phyloP scores from a whole-genome alignment of 2,888 invertebrate species.

The Hydrotaea cyrtoneurina region DNA sequence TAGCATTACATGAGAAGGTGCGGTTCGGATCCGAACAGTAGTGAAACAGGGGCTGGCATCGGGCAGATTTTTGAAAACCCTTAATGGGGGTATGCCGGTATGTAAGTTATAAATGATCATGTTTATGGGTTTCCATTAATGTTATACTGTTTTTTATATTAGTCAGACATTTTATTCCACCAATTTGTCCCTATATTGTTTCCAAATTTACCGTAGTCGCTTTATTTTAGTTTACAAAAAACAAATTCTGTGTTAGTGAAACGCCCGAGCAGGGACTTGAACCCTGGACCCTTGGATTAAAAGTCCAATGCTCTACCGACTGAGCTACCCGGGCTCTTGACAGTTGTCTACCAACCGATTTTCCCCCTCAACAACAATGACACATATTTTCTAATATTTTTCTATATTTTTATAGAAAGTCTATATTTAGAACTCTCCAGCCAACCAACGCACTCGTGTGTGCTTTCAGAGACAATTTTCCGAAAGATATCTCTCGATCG shows the following conservation, averaged over 20 bases:
- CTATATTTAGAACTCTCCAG: conserved; percentile 1
- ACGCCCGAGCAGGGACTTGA: conserved; percentile 77
- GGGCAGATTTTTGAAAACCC: too few relatives aligned
- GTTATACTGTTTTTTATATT: too few relatives aligned
- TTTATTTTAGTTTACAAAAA: too few relatives aligned
- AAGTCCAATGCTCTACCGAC: conserved; percentile 77
- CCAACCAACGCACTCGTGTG: neutral
- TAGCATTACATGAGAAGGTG: neutral
- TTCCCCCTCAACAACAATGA: neutral
- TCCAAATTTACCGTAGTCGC: too few relatives aligned
- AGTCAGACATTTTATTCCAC: too few relatives aligned
- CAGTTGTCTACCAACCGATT: neutral
- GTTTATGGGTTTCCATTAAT: too few relatives aligned
- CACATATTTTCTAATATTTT: conserved; percentile 7
- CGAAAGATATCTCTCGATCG: too few relatives aligned
- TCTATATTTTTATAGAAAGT: neutral
- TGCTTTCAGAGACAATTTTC: too few relatives aligned
- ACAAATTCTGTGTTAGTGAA: neutral
- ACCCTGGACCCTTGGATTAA: conserved; percentile 77
- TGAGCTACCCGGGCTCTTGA: conserved; percentile 74
- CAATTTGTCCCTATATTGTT: too few relatives aligned
- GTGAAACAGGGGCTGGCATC: too few relatives aligned
- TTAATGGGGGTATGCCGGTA: too few relatives aligned
- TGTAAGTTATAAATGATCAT: too few relatives aligned
- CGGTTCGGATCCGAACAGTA: neutral